Evolutionary conservation across 2,888 invertebrate genomes (phyloP), one percentile per base, ranked within the genome.

Genomic region (Trissonchulus latispiculum): DNA sequence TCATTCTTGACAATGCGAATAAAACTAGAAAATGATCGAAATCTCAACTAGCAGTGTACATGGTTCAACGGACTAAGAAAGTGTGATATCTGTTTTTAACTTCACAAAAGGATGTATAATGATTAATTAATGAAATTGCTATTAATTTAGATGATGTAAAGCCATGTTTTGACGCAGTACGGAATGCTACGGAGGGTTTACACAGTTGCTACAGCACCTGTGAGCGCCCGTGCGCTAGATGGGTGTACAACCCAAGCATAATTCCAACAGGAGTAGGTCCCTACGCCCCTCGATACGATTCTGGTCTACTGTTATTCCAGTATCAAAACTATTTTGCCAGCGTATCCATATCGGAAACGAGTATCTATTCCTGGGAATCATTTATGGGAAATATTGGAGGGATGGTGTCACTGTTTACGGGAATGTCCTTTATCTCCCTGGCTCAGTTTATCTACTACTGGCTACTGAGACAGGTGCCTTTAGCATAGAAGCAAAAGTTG

Each of bases 301-400:
- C 69, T n/a, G 36, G 69, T 3, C 28, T 68, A 15, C 36, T 68
- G 28, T n/a, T 36, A n/a, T 68, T 68, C 36, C 28, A 68, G 33
- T 68, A 31, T 33, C 36, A 68, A 33, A 68, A 68, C 69, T 68
- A 68, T 68, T 68, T 68, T 68, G 28, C 69, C 33, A 68, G 69
- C 69, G 3, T 36, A 68, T 3, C n/a, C n/a, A 35, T 68, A n/a
- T 32, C 33, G 23, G 69, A 68, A 36, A 68, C 69, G 3, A n/a
- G 36, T n/a, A 68, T 33, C 36, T 68, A 35, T 15, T 31, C 69
- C n/a, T 68, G 69, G 69, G 36, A 68, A n/a, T 36, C 36, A 15
- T 33, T 36, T 68, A 35, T 68, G 69, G 69, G 36, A n/a, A 68
- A 68, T 33, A 68, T 68, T 33, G 69, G 69, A 3, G 69, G 69